Evolutionary conservation across 2,797 vertebrate species (phyloP).

Genomic region (Catamblyrhynchus diadema): DNA sequence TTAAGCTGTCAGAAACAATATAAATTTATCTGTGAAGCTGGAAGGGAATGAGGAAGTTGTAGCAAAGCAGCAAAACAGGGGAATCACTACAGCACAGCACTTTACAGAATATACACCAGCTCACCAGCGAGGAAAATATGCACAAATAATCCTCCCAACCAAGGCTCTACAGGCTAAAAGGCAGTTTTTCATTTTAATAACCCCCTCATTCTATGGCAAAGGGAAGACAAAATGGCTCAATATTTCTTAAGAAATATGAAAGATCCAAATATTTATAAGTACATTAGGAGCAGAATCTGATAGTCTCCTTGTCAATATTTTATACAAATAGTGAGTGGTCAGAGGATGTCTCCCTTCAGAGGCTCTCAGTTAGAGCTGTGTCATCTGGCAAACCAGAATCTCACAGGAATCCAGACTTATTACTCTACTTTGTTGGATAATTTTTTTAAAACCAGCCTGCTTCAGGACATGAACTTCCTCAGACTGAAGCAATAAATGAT

Average conservation of each 20-base stretch:
- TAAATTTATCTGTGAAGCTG: conserved; percentile 70
- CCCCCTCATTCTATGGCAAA: background rate
- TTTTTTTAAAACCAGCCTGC: background rate
- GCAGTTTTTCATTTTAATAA: conserved; percentile 52
- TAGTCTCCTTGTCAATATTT: conserved; percentile 29
- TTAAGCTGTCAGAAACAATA: conserved; percentile 74
- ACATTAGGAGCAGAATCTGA: conserved; percentile 25
- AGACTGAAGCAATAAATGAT: background rate
- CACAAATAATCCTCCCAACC: background rate
- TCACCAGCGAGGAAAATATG: conserved; percentile 10
- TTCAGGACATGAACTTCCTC: background rate
- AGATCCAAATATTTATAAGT: conserved; percentile 61
- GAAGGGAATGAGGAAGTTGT: conserved; percentile 55
- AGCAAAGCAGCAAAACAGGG: conserved; percentile 33
- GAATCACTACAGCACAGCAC: background rate
- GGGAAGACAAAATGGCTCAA: conserved; percentile 17
- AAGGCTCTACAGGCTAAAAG: conserved; percentile 5
- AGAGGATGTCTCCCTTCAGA: background rate
- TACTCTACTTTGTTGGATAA: background rate
- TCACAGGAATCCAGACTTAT: background rate
- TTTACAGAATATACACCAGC: background rate
- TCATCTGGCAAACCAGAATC: background rate
- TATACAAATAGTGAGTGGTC: background rate
- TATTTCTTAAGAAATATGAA: conserved; percentile 37
- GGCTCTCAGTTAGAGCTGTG: background rate